phyloP scores from a whole-genome alignment of 2,797 vertebrate genomes.

The Melanotaenia pygmaea region DNA sequence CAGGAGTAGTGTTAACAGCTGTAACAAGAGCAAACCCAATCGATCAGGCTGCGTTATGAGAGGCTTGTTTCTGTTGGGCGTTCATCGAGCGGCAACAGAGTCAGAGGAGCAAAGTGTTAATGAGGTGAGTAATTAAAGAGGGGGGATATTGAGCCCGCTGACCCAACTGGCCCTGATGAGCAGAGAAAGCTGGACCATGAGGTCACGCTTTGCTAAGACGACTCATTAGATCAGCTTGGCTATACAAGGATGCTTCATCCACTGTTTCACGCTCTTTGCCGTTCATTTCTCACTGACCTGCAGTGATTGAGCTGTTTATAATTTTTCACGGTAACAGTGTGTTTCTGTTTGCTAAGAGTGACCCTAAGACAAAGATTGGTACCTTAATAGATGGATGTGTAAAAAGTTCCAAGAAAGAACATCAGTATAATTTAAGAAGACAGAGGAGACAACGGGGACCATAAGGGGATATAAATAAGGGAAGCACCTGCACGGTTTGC shows the following conservation, averaged over 20 bases:
- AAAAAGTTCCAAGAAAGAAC: conserved; percentile 26
- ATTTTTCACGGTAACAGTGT: not conserved
- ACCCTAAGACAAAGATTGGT: not conserved
- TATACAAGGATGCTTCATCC: conserved; percentile 27
- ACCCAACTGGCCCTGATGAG: conserved; percentile 64
- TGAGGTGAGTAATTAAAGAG: conserved; percentile 81
- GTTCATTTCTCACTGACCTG: conserved; percentile 30
- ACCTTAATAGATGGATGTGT: conserved; percentile 1
- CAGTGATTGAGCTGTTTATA: conserved; percentile 29
- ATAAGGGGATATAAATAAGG: conserved; percentile 7
- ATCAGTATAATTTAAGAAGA: conserved; percentile 37
- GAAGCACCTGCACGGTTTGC: conserved; percentile 12
- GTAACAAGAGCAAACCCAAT: conserved; percentile 49
- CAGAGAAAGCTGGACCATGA: conserved; percentile 49
- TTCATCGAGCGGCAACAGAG: conserved; percentile 47
- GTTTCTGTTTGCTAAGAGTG: not conserved
- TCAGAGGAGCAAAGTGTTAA: conserved; percentile 71
- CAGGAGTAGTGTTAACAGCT: conserved; percentile 52
- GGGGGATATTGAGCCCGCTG: conserved; percentile 67
- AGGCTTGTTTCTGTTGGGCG: conserved; percentile 43
- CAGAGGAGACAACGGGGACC: conserved; percentile 47
- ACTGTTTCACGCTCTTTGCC: conserved; percentile 26
- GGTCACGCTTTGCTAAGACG: conserved; percentile 54
- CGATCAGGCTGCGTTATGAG: conserved; percentile 58
- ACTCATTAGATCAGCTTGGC: conserved; percentile 71